Evolutionary conservation across 2,888 invertebrate species (phyloP), one percentile per base, ranked within the genome.

Genomic region (Mesorhabditis spiculigera): DNA sequence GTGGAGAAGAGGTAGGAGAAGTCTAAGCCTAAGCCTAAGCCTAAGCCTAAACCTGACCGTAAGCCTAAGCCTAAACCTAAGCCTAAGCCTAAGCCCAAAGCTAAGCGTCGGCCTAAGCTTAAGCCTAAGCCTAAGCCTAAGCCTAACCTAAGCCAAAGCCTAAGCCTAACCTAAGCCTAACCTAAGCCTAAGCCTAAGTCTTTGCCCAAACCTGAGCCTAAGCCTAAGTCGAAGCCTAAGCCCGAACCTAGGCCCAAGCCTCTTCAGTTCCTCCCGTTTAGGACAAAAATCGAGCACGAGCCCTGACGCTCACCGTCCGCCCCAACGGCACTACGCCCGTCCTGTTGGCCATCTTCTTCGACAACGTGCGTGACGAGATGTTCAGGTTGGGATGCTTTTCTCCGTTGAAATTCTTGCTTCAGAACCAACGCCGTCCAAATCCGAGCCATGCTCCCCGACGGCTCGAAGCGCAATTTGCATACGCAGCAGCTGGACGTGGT

Each of bases 261-360:
- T 28, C 28, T 28, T 28, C 43, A 4, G n/a, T 63, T 13, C 4
- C 6, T 4, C n/a, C 16, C 42, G 61, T 77, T 43, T 68, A 96
- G 86, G 96, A 97, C 87, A 86, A 89, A 71, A 94, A 94, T 86
- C 93, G 94, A 86, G 91, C 93, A 43, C 95, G 95, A 4, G 63
- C 68, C 2, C 63, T 83, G 45, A 71, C 69, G 0, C 68, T 82
- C 16, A 70, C 65, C 28, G 13, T 62, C 65, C 75, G 75, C 5
- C 87, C 90, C 75, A 89, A 90, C 72, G 89, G 90, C 71, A 89
- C 91, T 63, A 89, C 90, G 68, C 92, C 93, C 0, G 90, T 90
- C 74, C 89, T 93, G 77, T 88, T 96, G 16, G 92, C 93, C 81
- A 90, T 96, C 62, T 95, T 95, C 85, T 90, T 97, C 62, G 97